Base-by-base conservation (phyloP, 30 jellyfish, hydroid and myxozoan species). In the Hydractinia symbiolongicarpus region DNA sequence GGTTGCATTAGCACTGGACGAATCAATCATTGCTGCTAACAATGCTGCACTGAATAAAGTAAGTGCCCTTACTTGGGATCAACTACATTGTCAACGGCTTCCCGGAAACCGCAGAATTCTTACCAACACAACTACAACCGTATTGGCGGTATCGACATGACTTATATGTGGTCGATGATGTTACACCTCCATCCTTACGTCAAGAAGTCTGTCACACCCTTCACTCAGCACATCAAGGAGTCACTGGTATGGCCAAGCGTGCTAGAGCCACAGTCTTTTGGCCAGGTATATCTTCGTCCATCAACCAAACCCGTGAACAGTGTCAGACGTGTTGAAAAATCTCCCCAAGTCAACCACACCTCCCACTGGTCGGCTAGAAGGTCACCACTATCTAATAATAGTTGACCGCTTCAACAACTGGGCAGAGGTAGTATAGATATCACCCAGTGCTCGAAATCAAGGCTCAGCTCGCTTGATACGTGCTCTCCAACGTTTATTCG, bases 261-360 rank as follows among this genome's bases (percentile, higher is more conserved):
- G 83, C 83, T 7, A 20, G 75, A 5, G 83, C 9, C 20, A 75
- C 50, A 6, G 79, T 75, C 79, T 75, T 75, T 76, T 75, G 83
- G 83, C 83, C 83, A 9, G 83, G 83, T 2, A 14, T 14, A 16
- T 49, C 76, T 9, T 49, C 52, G 75, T 76, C 76, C n/a, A 73
- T 73, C 40, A 44, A 15, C 15, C 17, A 73, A 10, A 73, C 75
- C 30, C 16, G 82, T 11, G 30, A 73, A 11, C 21, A 16, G n/a
- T 67, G 78, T 67, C n/a, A 16, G 14, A 4, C n/a, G n/a, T 67
- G 78, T 49, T 11, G n/a, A 2, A 67, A 67, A 20, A 67, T 10
- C 51, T 16, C 78, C 78, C 44, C 78, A 20, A 11, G 50, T 11
- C 78, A 67, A 67, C 14, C 78, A 10, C 78, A 67, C 20, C 21